Base-by-base conservation (phyloP, 2,888 invertebrate genomes). In the Drosophila silvestris region DNA sequence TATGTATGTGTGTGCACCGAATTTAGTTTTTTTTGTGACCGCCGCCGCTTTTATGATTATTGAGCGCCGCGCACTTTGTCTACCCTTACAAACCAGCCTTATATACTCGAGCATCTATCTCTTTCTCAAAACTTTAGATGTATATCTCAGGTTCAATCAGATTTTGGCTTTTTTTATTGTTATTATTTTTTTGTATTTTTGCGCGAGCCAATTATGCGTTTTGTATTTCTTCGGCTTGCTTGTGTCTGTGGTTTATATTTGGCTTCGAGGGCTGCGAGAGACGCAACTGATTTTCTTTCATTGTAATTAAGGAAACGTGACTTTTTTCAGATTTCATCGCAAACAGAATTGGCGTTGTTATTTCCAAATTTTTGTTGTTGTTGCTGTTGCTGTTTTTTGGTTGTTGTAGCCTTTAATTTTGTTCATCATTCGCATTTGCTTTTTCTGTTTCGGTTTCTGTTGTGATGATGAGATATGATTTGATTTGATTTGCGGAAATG, bases 201-300 rank as follows among this genome's bases (percentile, higher is more conserved):
- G 91, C 91, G 88, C 89, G 90, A 90, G 86, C 89, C 91, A 91
- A 91, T 91, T 90, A 90, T 91, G 89, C 80, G 85, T 86, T 88
- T 89, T 86, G 82, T 90, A 69, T 85, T 78, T 71, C 71, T 77
- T 69, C 67, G 77, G 73, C 69, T 64, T 54, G 65, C 56, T 80
- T 77, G 75, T 56, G 60, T 75, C 83, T 87, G 87, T 75, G 83
- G 83, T 81, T 89, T 67, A 64, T 57, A 62, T 47, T 71, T 70
- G 3, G 71, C 71, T 71, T 14, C 26, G 35, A 51, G 59, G 65
- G 65, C 60, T 54, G 44, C 22, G 33, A 54, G 41, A 32, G 35
- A 63, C 70, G 60, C 81, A 81, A 77, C 76, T 78, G 75, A 66
- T 85, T 87, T 87, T 87, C 88, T 81, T 79, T 72, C 73, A 88